A percentile compares a stretch with the other conserved stretches of the same genome.
phyloP scores from a whole-genome alignment of 2,113 vertebrate species.

The Verasper variegatus region DNA sequence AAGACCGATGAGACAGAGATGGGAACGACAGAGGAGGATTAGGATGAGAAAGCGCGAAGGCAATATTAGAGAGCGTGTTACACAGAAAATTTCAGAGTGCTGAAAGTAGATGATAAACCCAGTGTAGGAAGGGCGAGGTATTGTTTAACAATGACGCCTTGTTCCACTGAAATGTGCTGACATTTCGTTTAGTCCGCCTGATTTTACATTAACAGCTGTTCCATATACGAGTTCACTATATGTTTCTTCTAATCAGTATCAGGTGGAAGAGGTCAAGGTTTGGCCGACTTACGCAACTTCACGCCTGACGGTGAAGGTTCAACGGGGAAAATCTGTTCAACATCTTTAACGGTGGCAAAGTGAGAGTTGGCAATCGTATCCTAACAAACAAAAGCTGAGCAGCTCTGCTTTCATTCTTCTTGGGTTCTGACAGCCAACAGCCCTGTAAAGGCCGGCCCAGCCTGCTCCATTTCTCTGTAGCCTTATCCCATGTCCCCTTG shows the following conservation, averaged over 20 bases:
- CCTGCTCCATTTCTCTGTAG: slow-evolving; percentile 34
- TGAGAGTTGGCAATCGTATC: background rate
- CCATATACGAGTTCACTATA: background rate
- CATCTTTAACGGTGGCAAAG: slow-evolving; percentile 1
- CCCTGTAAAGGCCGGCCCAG: slow-evolving; percentile 9
- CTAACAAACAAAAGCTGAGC: background rate
- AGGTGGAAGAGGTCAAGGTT: slow-evolving; percentile 46
- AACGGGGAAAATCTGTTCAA: slow-evolving; percentile 24
- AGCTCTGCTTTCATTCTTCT: slow-evolving; percentile 11
- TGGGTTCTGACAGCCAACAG: slow-evolving; percentile 13
- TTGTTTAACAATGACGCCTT: slow-evolving; percentile 18
- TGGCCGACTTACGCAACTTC: slow-evolving; percentile 20
- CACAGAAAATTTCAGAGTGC: slow-evolving; percentile 29
- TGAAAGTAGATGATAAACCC: slow-evolving; percentile 38
- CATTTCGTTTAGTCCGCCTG: background rate
- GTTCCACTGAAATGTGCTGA: slow-evolving; percentile 7
- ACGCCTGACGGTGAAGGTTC: slow-evolving; percentile 38
- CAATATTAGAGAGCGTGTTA: slow-evolving; percentile 9
- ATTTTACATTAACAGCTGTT: slow-evolving; percentile 28
- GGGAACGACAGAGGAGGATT: slow-evolving; percentile 49
- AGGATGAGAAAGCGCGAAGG: slow-evolving; percentile 44
- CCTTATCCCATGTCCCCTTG: slow-evolving; percentile 71
- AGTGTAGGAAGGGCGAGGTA: background rate
- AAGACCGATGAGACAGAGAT: slow-evolving; percentile 27
- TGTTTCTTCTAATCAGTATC: slow-evolving; percentile 34